Conservation (phyloP, 1,140 invertebrate genomes). For the Papilio glaucus region DNA sequence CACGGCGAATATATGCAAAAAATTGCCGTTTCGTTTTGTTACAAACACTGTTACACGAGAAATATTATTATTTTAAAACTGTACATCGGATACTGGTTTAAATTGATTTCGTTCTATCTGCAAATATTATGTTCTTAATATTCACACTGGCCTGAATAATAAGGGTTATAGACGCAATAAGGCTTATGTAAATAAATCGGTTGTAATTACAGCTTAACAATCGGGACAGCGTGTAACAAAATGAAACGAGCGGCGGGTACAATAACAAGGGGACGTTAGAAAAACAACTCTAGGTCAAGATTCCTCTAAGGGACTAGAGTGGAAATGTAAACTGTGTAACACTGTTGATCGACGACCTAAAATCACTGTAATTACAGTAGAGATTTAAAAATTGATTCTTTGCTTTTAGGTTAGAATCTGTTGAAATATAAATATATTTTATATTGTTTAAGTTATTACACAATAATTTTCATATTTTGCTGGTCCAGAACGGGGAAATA, state of each 20-base stretch:
- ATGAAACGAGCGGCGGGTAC: conserved; percentile 51
- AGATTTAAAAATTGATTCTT: not conserved
- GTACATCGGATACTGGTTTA: not conserved
- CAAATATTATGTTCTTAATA: not conserved
- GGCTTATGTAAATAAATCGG: conserved; percentile 41
- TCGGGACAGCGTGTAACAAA: conserved; percentile 58
- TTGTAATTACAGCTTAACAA: conserved; percentile 64
- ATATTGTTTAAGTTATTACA: no score
- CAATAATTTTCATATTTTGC: no score
- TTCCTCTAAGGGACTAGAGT: conserved; percentile 42
- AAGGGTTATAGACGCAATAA: conserved; percentile 19
- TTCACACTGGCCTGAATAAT: conserved; percentile 5
- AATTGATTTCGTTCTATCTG: not conserved
- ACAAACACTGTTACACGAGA: no score
- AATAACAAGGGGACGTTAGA: conserved; percentile 64
- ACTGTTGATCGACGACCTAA: not conserved
- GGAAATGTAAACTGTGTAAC: conserved; percentile 2
- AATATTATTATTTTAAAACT: no score
- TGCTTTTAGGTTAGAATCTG: not conserved
- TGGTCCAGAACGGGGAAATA: no score
- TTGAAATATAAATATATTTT: not conserved
- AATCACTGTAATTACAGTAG: not conserved
- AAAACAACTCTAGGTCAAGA: conserved; percentile 65
- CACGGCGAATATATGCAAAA: no score
- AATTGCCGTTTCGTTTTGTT: no score